Evolutionary conservation across 2,888 invertebrate species (phyloP).

Genomic region (Ochropleura leucogaster): DNA sequence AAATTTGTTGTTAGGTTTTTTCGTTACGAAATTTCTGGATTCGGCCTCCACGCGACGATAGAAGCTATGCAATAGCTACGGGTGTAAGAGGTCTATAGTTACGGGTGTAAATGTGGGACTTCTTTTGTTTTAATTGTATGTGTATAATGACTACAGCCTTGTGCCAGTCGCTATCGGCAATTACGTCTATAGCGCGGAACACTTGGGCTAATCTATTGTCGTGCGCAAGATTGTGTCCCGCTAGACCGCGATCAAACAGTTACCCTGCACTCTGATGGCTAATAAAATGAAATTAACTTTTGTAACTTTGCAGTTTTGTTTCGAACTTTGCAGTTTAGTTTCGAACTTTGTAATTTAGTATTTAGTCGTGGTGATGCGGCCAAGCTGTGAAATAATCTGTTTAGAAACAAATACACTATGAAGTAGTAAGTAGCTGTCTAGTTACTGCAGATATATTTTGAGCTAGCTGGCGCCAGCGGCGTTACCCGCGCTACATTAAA

Average conservation of each 20-base stretch:
- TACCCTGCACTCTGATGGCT: constrained; percentile 50
- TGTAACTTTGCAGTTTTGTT: constrained; percentile 15
- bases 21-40: too few species aligned
- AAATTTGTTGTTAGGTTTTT: too few species aligned
- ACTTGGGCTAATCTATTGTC: constrained; percentile 55
- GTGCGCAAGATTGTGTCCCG: constrained; percentile 55
- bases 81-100: too few species aligned
- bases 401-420: too few species aligned
- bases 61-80: too few species aligned
- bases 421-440: not conserved
- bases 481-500: too few species aligned
- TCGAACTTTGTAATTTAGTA: not conserved
- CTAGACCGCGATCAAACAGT: constrained; percentile 53
- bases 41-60: too few species aligned
- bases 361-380: not conserved
- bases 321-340: constrained; percentile 12
- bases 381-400: too few species aligned
- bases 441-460: not conserved
- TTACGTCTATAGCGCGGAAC: constrained; percentile 51
- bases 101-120: not conserved
- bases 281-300: constrained; percentile 58
- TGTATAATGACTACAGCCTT: constrained; percentile 45
- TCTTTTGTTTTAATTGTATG: not conserved
- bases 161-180: constrained; percentile 51
- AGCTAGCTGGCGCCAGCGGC: too few species aligned